These are phyloP conservation scores for Boloria selene DNA, from an alignment of 2,888 invertebrate genomes.

Conservation along the genomic window DNA sequence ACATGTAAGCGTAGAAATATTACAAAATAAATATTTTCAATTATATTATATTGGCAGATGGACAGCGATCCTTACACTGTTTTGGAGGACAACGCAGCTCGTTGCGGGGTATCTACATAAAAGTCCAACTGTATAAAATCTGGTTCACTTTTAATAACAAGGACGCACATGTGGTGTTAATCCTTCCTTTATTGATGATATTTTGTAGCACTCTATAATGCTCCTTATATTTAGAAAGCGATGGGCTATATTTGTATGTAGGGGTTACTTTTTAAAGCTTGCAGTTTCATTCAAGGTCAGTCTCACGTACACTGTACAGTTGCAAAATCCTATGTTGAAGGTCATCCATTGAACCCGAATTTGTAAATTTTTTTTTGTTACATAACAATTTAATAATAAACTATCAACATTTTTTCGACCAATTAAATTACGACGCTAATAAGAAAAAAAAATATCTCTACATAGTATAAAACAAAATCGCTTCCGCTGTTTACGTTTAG, in stretches of 20 bases:
- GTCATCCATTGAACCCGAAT: conserved; percentile 11
- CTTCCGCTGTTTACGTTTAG: too few species aligned
- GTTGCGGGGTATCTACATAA: conserved; percentile 55
- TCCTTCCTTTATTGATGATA: conserved; percentile 30
- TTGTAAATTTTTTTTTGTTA: conserved; percentile 5
- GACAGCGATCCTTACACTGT: conserved; percentile 38
- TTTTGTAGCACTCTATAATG: neutral
- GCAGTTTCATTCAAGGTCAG: conserved; percentile 26
- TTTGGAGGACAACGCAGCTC: conserved; percentile 48
- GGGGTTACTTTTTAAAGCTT: conserved; percentile 16
- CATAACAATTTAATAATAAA: neutral
- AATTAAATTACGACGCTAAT: too few species aligned
- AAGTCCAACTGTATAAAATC: conserved; percentile 54
- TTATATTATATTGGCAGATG: neutral
- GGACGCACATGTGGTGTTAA: conserved; percentile 37
- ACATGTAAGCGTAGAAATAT: too few species aligned
- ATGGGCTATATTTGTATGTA: conserved; percentile 8
- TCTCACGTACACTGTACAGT: conserved; percentile 15
- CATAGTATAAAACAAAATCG: too few species aligned
- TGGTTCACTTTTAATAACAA: conserved; percentile 49
- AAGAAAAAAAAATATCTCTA: too few species aligned
- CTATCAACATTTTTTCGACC: too few species aligned
- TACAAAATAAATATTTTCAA: neutral
- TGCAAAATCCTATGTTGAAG: conserved; percentile 6
- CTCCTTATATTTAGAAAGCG: neutral